Evolutionary conservation across 2,113 vertebrate species (phyloP), one percentile per base, ranked within the genome.

Genomic region (Narcine bancroftii): DNA sequence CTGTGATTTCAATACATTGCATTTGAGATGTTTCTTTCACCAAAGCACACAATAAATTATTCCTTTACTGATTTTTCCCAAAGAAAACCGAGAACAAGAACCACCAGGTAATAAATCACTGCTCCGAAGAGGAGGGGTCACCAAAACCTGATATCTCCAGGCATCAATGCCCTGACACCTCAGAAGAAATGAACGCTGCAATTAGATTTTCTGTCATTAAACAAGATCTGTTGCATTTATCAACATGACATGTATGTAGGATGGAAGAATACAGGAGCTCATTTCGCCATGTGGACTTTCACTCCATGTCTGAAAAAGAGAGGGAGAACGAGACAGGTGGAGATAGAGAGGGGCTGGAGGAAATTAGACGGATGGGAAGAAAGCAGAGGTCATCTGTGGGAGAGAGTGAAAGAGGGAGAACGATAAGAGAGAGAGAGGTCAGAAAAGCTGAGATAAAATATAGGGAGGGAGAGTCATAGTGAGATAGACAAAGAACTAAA

Each of bases 311-410:
- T 66, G 13, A 19, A 76, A 10, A 76, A 76, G 73, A n/a, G 73
- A 76, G 36, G 36, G 71, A 26, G 71, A 26, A 19, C 4, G 71
- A 26, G 71, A 26, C 6, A 72, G 71, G 56, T 5, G 5, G 71
- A 72, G 71, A 72, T 6, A 72, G 71, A 26, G 94, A 92, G 83
- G 93, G 89, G 93, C 93, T 92, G 81, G 65, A 26, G 92, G 92
- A 92, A 39, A 10, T 92, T 42, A 42, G 93, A 92, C 89, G 42
- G n/a, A 92, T 87, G 42, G n/a, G 1, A 66, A 72, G 29, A 72
- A 72, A 2, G 36, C 29, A 17, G 42, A 33, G 87, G 89, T 0
- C 50, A 3, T n/a, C 63, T 9, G 81, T 83, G 42, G 10, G 17
- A 75, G 71, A 50, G 47, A 3, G 21, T 13, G 53, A 42, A 17